Evolutionary conservation across 2,113 vertebrate species (phyloP), one percentile per base, ranked within the genome.

Genomic region (Datnioides undecimradiatus): DNA sequence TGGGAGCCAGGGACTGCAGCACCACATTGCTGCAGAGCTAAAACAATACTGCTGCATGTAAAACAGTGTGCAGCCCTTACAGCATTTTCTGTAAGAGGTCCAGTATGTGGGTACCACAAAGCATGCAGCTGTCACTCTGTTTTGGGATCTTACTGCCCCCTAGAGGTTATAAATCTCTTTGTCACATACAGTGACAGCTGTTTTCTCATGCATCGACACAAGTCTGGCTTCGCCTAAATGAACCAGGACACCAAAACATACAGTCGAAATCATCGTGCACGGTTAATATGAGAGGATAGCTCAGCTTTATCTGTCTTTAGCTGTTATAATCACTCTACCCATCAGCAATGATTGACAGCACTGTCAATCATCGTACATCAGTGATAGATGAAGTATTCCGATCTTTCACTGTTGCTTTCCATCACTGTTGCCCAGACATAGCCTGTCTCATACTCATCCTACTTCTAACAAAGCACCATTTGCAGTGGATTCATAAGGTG

Each of bases 101-200:
- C n/a, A n/a, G n/a, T 33, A 31, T 0, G 17, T 10, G 33, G 17
- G 36, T 27, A 36, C 21, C 29, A 36, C 11, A 43, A 59, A n/a
- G 14, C 40, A 51, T 48, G 6, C 46, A 9, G 65, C 27, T 58
- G 8, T 8, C 38, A n/a, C 51, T 51, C 8, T 59, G 27, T 43
- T 72, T 77, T 12, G 11, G 38, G 38, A 45, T 64, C 11, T 11
- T 70, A 54, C 66, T 45, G 66, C 75, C 76, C 27, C 23, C 66
- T 34, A 70, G 65, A 46, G 66, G 66, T 54, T 51, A 33, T 5
- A 67, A 16, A 57, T 46, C 6, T 14, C 6, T 21, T 54, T 9
- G 33, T 8, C 8, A 52, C 3, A 10, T 10, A 52, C 10, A 10
- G 29, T 29, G n/a, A 52, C 33, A 54, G 12, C 23, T 55, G 6